phyloP scores from a whole-genome alignment of 2,888 invertebrate species.

The Gymnoscelis rufifasciata region DNA sequence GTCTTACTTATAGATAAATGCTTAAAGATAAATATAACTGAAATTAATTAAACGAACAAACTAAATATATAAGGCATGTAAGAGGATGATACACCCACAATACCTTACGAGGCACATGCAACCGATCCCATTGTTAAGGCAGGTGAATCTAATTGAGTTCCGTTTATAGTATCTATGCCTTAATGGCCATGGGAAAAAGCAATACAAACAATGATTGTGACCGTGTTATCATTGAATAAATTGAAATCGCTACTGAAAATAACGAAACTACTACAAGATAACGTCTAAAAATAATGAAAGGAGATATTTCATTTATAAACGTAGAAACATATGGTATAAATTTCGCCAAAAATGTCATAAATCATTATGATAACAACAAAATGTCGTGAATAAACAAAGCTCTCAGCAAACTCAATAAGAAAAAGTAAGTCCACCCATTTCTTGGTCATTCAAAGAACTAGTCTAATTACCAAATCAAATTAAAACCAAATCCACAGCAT shows the following conservation, averaged over 20 bases:
- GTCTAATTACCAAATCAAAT: slow-evolving; percentile 22
- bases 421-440: too few species aligned
- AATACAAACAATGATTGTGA: slow-evolving; percentile 7
- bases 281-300: too few species aligned
- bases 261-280: too few species aligned
- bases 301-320: too few species aligned
- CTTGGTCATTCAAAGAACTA: background rate
- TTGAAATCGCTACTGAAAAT: too few species aligned
- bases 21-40: too few species aligned
- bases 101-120: slow-evolving; percentile 48
- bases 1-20: too few species aligned
- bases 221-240: background rate
- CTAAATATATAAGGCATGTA: slow-evolving; percentile 4
- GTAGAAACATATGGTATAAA: too few species aligned
- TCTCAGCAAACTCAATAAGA: too few species aligned
- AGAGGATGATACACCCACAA: slow-evolving; percentile 18
- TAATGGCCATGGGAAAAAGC: slow-evolving; percentile 15
- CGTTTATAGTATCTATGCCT: slow-evolving; percentile 28
- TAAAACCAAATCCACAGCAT: slow-evolving; percentile 49
- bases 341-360: too few species aligned
- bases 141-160: slow-evolving; percentile 60
- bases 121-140: slow-evolving; percentile 50
- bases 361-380: too few species aligned
- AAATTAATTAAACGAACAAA: slow-evolving; percentile 3
- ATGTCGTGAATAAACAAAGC: too few species aligned